Percentiles rank a stretch among this genome's conserved stretches.
These are phyloP conservation scores for Pipistrellus nathusii DNA, from an alignment of 2,797 vertebrate species.

Conservation along the genomic window DNA sequence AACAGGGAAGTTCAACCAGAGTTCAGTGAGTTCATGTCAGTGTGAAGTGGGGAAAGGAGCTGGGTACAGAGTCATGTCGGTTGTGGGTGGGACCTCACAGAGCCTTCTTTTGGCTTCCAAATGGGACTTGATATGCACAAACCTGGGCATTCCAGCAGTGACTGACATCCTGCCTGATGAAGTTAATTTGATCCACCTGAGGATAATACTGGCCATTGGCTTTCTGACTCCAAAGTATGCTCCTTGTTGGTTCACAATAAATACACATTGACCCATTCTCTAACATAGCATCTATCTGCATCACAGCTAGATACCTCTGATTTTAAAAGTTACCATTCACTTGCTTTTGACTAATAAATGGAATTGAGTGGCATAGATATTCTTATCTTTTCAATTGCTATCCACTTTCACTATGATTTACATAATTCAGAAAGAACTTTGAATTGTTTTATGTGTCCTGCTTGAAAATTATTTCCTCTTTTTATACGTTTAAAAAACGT, in stretches of 20 bases:
- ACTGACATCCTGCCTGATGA: constrained; percentile 57
- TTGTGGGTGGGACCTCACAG: constrained; percentile 68
- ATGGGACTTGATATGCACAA: constrained; percentile 65
- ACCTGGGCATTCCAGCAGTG: constrained; percentile 23
- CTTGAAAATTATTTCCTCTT: neutral
- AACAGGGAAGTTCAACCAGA: constrained; percentile 85
- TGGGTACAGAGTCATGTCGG: constrained; percentile 66
- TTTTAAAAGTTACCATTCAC: constrained; percentile 30
- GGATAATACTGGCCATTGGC: constrained; percentile 44
- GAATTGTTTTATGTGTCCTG: neutral
- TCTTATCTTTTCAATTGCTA: constrained; percentile 33
- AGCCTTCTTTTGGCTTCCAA: constrained; percentile 75
- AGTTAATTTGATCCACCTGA: constrained; percentile 77
- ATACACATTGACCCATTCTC: neutral
- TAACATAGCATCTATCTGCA: neutral
- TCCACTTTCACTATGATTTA: constrained; percentile 7
- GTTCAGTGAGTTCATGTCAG: constrained; percentile 81
- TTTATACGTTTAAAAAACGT: neutral
- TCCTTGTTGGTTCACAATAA: neutral
- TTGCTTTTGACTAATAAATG: neutral
- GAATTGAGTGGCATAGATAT: neutral
- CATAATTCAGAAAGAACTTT: neutral
- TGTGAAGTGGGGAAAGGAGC: constrained; percentile 55
- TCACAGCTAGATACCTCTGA: neutral
- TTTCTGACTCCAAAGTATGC: constrained; percentile 5